Percentiles rank a stretch among this genome's conserved stretches.
Evolutionary conservation across 2,797 vertebrate genomes (phyloP).

Genomic region (Centroberyx gerrardi): DNA sequence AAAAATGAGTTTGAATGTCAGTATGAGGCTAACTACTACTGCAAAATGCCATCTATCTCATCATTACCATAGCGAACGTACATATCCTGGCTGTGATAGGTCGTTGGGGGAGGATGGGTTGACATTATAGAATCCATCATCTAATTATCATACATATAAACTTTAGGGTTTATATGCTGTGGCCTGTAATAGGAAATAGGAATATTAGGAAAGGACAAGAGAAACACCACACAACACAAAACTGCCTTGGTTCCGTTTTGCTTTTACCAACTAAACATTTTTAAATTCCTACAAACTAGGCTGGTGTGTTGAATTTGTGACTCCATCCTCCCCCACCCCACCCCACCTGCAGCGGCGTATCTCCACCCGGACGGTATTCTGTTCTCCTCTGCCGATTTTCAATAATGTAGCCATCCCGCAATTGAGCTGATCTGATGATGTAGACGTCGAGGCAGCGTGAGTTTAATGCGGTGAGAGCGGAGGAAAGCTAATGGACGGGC

Average conservation of each 20-base stretch:
- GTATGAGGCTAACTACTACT: no score
- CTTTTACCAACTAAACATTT: not conserved
- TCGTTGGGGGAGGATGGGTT: no score
- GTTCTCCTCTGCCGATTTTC: conserved; percentile 33
- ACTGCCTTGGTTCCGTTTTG: not conserved
- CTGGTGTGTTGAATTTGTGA: not conserved
- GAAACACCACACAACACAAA: not conserved
- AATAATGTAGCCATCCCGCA: conserved; percentile 49
- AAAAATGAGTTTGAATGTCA: no score
- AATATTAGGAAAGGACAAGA: not conserved
- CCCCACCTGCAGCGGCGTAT: not conserved
- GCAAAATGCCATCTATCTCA: no score
- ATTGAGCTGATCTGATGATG: conserved; percentile 43
- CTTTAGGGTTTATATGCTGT: no score
- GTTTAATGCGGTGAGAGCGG: conserved; percentile 48
- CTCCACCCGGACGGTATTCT: conserved; percentile 1
- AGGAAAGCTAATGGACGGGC: conserved; percentile 56
- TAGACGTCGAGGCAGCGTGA: conserved; percentile 27
- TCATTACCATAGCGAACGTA: no score
- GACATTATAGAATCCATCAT: no score
- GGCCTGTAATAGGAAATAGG: no score
- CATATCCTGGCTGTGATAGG: no score
- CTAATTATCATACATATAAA: no score
- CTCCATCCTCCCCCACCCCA: no score
- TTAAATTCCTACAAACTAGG: not conserved